phyloP scores from a whole-genome alignment of 1,140 invertebrate species.

The Penaeus japonicus region DNA sequence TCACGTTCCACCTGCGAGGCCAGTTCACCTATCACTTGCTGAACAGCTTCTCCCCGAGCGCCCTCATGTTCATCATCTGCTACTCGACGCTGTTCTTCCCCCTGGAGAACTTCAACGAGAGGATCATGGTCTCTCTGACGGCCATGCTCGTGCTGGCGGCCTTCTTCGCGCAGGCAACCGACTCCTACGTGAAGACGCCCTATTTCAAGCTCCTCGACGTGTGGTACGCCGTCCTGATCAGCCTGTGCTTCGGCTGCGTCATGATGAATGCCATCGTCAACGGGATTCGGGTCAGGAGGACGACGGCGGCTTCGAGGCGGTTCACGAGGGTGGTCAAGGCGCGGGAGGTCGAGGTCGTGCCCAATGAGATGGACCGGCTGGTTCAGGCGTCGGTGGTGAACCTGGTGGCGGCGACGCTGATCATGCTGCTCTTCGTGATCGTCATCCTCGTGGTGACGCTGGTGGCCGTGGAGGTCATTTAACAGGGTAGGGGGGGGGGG shows the following conservation, averaged over 20 bases:
- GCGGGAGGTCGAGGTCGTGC: not conserved
- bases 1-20: not conserved
- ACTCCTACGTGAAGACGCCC: conserved; percentile 13
- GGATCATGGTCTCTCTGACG: conserved; percentile 28
- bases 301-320: not conserved
- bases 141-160: conserved; percentile 11
- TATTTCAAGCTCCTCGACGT: conserved; percentile 14
- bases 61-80: conserved; percentile 2
- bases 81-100: conserved; percentile 36
- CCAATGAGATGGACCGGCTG: not conserved
- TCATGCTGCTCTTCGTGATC: not conserved
- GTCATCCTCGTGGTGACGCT: not conserved
- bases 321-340: not conserved
- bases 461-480: not conserved
- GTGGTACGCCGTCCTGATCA: conserved; percentile 16
- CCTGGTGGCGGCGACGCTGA: not conserved
- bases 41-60: conserved; percentile 9
- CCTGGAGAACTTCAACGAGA: conserved; percentile 17
- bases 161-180: conserved; percentile 8
- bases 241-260: not conserved
- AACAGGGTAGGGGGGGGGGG: not conserved
- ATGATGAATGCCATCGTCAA: conserved; percentile 19
- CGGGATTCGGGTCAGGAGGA: not conserved
- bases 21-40: conserved; percentile 21
- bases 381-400: not conserved